Percentiles rank a stretch among this genome's conserved stretches.
Evolutionary conservation across 1,140 invertebrate species (phyloP).

Genomic region (Ooceraea biroi): DNA sequence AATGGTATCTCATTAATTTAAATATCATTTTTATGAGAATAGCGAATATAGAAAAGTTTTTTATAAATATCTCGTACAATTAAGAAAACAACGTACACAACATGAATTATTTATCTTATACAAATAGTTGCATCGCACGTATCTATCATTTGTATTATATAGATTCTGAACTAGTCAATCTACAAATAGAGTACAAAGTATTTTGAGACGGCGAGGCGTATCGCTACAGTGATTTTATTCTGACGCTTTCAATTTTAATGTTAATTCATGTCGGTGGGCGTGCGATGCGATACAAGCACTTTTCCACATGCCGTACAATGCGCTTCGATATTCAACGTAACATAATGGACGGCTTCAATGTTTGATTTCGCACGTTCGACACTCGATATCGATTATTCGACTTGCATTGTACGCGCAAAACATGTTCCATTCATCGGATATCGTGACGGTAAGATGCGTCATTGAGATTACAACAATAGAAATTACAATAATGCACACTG

Average conservation of each 20-base stretch:
- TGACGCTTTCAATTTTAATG: constrained; percentile 60
- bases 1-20: background rate
- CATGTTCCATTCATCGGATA: constrained; percentile 38
- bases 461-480: constrained; percentile 55
- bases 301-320: constrained; percentile 26
- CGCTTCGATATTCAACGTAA: constrained; percentile 49
- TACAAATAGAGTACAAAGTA: constrained; percentile 23
- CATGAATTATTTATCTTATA: no score
- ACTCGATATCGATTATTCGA: constrained; percentile 59
- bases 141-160: background rate
- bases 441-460: constrained; percentile 42
- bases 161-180: constrained; percentile 39
- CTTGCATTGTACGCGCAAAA: constrained; percentile 44
- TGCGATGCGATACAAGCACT: constrained; percentile 51
- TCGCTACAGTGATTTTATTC: constrained; percentile 52
- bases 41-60: background rate
- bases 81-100: no score
- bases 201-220: constrained; percentile 42
- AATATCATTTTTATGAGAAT: background rate
- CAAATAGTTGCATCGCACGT: background rate
- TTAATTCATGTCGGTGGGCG: constrained; percentile 48
- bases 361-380: constrained; percentile 59
- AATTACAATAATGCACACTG: constrained; percentile 44
- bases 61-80: no score
- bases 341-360: constrained; percentile 56